phyloP scores from a whole-genome alignment of 2,888 invertebrate species.

The Drosophila subsilvestris region DNA sequence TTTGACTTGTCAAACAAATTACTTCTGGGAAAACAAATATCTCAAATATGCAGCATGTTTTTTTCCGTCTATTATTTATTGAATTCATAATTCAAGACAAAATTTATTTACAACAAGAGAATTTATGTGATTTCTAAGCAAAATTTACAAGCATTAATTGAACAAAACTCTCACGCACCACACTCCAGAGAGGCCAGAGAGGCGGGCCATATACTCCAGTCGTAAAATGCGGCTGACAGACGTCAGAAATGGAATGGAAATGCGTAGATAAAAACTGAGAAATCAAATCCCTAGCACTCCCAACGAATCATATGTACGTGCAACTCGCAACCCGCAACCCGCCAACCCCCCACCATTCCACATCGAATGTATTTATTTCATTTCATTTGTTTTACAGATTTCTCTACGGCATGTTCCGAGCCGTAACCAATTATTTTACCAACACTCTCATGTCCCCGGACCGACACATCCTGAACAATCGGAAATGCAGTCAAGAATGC shows the following conservation, averaged over 20 bases:
- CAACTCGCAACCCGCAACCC: neutral
- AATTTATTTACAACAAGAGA: conserved; percentile 24
- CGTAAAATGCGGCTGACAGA: conserved; percentile 72
- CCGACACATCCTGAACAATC: conserved; percentile 64
- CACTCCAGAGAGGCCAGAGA: no score
- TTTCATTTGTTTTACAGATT: conserved; percentile 52
- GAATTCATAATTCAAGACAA: conserved; percentile 49
- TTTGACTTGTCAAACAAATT: conserved; percentile 12
- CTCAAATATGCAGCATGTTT: neutral
- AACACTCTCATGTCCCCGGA: conserved; percentile 59
- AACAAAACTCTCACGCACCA: conserved; percentile 57
- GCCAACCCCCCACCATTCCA: conserved; percentile 4
- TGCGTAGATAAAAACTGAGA: conserved; percentile 74
- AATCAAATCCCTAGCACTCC: conserved; percentile 42
- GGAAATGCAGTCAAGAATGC: conserved; percentile 69
- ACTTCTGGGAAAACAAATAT: conserved; percentile 6
- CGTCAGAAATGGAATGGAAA: conserved; percentile 61
- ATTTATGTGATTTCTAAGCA: conserved; percentile 71
- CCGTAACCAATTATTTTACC: conserved; percentile 77
- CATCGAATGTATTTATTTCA: conserved; percentile 14
- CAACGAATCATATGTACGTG: conserved; percentile 2
- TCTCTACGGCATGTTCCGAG: conserved; percentile 30
- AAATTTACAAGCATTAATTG: conserved; percentile 65
- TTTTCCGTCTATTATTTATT: conserved; percentile 46
- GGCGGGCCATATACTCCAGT: conserved; percentile 15